Conservation (phyloP, 1,140 invertebrate species). For the Neotoxoptera formosana region DNA sequence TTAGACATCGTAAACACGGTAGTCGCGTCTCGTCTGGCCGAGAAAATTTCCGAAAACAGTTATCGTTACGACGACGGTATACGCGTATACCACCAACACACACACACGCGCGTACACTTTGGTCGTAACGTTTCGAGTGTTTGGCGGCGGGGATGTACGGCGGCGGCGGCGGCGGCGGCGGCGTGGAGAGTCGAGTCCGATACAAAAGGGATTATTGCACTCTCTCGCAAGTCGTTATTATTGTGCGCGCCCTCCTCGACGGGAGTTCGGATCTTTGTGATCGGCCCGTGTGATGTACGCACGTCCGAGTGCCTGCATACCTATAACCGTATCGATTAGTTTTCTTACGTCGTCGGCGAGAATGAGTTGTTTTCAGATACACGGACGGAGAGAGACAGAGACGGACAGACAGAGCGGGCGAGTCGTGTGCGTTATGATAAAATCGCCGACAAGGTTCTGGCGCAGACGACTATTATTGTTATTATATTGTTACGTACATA, state of each 20-base stretch:
- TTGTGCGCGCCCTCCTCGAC: too few relatives aligned
- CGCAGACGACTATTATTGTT: neutral
- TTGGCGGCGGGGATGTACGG: neutral
- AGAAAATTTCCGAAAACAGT: slow-evolving; percentile 29
- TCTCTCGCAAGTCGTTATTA: neutral
- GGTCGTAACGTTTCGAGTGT: slow-evolving; percentile 13
- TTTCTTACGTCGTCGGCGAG: neutral
- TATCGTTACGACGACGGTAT: neutral
- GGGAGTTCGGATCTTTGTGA: neutral
- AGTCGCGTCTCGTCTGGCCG: neutral
- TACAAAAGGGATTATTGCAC: neutral
- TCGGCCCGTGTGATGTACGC: neutral
- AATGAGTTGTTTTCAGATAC: neutral
- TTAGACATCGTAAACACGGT: slow-evolving; percentile 30
- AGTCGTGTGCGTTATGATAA: neutral
- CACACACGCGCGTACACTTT: too few relatives aligned
- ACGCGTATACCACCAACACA: too few relatives aligned
- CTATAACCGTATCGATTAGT: too few relatives aligned
- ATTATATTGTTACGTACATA: neutral
- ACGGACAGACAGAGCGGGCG: neutral
- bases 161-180: too few relatives aligned
- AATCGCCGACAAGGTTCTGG: neutral
- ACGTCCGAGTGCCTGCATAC: too few relatives aligned
- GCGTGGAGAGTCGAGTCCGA: neutral
- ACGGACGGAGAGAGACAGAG: neutral